phyloP scores from a whole-genome alignment of 2,113 vertebrate genomes.

The Gobio gobio region DNA sequence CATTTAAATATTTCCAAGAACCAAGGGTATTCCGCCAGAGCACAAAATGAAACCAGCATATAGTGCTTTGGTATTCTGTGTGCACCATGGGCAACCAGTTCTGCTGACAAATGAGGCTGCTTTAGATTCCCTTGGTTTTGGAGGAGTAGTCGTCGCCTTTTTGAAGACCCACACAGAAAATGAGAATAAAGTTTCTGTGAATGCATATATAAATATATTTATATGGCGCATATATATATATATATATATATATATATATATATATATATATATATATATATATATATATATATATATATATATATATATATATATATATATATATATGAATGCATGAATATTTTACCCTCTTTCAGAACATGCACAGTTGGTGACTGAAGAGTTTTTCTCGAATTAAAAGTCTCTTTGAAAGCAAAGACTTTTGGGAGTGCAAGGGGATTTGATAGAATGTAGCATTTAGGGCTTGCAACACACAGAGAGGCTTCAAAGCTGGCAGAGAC shows the following conservation, averaged over 20 bases:
- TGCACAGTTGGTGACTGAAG: slow-evolving; percentile 35
- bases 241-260: slow-evolving; percentile 25
- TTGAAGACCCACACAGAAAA: slow-evolving; percentile 49
- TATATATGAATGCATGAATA: slow-evolving; percentile 61
- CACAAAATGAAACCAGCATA: slow-evolving; percentile 19
- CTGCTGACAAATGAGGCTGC: slow-evolving; percentile 45
- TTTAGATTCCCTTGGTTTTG: slow-evolving; percentile 45
- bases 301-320: slow-evolving; percentile 41
- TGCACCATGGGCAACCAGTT: slow-evolving; percentile 33
- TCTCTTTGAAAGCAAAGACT: slow-evolving; percentile 41
- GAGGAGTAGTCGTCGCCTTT: slow-evolving; percentile 35
- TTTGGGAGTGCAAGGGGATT: not conserved
- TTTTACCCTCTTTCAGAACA: slow-evolving; percentile 58
- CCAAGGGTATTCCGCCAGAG: slow-evolving; percentile 8
- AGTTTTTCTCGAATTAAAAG: not conserved
- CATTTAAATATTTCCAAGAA: slow-evolving; percentile 20
- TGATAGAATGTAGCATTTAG: slow-evolving; percentile 21
- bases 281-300: slow-evolving; percentile 6
- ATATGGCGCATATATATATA: not conserved
- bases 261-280: slow-evolving; percentile 25
- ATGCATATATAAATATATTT: slow-evolving; percentile 40
- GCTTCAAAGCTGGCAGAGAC: slow-evolving; percentile 21
- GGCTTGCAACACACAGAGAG: not conserved
- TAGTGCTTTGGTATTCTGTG: slow-evolving; percentile 31
- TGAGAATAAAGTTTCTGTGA: slow-evolving; percentile 49